A percentile compares a stretch with the other conserved stretches of the same genome.
These are phyloP conservation scores for Aphidius gifuensis DNA, from an alignment of 1,140 invertebrate genomes.

Conservation along the genomic window DNA sequence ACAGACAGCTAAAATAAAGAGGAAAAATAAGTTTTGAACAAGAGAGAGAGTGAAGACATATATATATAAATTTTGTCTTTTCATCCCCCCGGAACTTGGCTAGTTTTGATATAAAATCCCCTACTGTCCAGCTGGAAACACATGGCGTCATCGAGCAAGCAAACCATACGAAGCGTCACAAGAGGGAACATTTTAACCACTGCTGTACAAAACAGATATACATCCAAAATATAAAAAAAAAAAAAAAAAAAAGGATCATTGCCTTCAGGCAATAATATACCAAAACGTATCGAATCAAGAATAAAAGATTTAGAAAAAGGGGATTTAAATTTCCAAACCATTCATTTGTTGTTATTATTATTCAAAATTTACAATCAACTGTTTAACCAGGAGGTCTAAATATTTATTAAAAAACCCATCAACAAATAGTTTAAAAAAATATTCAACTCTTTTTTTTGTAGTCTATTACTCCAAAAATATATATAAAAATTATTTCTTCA, in stretches of 20 bases:
- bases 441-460: no score
- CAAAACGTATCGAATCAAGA: no score
- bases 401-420: no score
- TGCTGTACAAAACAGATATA: background rate
- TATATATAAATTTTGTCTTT: background rate
- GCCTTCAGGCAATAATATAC: background rate
- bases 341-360: no score
- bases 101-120: constrained; percentile 20
- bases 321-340: no score
- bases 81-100: background rate
- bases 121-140: constrained; percentile 48
- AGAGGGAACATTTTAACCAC: constrained; percentile 27
- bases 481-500: no score
- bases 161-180: constrained; percentile 28
- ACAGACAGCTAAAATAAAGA: background rate
- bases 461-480: no score
- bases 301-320: no score
- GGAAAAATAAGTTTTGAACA: background rate
- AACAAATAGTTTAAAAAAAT: no score
- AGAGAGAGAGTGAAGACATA: background rate
- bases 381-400: no score
- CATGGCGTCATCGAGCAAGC: constrained; percentile 44
- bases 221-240: no score
- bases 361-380: no score
- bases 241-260: background rate